Evolutionary conservation across 2,888 invertebrate genomes (phyloP).

Genomic region (Podabrus alpinus): DNA sequence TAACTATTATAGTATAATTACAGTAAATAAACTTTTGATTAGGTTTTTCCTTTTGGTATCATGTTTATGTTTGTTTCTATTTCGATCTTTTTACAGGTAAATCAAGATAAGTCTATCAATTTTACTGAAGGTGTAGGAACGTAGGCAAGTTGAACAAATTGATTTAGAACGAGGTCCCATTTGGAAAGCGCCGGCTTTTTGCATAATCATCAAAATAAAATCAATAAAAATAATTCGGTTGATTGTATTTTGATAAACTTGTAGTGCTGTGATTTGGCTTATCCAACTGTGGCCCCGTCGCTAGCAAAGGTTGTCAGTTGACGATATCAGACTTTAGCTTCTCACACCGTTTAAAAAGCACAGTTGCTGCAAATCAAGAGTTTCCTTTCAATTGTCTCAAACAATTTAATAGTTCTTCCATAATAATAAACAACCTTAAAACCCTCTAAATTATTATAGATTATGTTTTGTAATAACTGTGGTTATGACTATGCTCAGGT

Average conservation of each 20-base stretch:
- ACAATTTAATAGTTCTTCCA: not conserved
- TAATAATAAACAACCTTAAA: not conserved
- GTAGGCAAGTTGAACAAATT: conserved; percentile 22
- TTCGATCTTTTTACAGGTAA: conserved; percentile 23
- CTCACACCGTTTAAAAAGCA: conserved; percentile 54
- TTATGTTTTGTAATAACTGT: conserved; percentile 38
- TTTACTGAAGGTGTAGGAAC: conserved; percentile 18
- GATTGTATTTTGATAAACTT: conserved; percentile 6
- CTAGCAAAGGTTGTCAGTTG: conserved; percentile 53
- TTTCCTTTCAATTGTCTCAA: not conserved
- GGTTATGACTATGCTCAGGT: conserved; percentile 71
- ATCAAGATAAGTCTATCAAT: conserved; percentile 22
- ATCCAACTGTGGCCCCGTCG: conserved; percentile 45
- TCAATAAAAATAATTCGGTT: not conserved
- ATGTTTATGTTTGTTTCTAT: conserved; percentile 11
- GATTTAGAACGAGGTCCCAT: conserved; percentile 21
- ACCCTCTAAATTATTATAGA: not conserved
- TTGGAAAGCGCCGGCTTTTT: conserved; percentile 18
- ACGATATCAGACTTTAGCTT: conserved; percentile 58
- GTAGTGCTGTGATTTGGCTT: conserved; percentile 30
- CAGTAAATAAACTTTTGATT: not conserved
- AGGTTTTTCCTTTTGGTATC: not conserved
- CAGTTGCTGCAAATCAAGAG: conserved; percentile 35
- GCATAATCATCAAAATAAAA: conserved; percentile 7
- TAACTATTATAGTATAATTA: too few species aligned